phyloP scores from a whole-genome alignment of 2,113 vertebrate species.

The Damaliscus lunatus region DNA sequence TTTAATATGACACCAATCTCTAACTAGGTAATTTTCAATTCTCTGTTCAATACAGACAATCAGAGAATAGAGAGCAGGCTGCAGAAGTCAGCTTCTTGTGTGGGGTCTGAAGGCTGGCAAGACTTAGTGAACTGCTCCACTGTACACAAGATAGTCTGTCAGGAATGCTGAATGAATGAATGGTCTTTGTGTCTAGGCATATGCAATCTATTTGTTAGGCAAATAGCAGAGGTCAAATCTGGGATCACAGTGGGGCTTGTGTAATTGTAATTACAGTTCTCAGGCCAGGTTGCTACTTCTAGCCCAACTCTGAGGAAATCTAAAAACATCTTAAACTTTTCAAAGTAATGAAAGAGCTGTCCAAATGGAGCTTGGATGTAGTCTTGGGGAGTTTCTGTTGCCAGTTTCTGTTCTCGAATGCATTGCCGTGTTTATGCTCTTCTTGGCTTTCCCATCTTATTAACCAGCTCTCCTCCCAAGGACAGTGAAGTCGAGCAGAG shows the following conservation, averaged over 20 bases:
- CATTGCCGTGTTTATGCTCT: conserved; percentile 75
- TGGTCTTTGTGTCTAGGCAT: not conserved
- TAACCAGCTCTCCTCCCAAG: conserved; percentile 90
- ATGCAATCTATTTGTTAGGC: not conserved
- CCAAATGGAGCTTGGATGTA: conserved; percentile 20
- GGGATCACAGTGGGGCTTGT: not conserved
- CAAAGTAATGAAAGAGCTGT: conserved; percentile 23
- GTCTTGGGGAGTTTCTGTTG: conserved; percentile 37
- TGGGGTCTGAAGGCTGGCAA: not conserved
- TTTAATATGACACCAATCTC: not conserved
- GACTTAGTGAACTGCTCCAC: not conserved
- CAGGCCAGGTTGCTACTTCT: not conserved
- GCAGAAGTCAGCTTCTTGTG: not conserved
- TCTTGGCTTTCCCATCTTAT: conserved; percentile 86
- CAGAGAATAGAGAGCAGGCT: not conserved
- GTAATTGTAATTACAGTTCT: not conserved
- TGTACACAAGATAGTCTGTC: not conserved
- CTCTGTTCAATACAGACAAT: not conserved
- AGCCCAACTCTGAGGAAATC: conserved; percentile 4
- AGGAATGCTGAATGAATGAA: not conserved
- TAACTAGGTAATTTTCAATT: conserved; percentile 1
- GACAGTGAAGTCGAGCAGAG: conserved; percentile 89
- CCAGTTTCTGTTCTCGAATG: conserved; percentile 65
- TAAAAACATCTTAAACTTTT: conserved; percentile 50
- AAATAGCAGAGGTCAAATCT: not conserved